Evolutionary conservation across 2,797 vertebrate genomes (phyloP).

Genomic region (Synanceia verrucosa): DNA sequence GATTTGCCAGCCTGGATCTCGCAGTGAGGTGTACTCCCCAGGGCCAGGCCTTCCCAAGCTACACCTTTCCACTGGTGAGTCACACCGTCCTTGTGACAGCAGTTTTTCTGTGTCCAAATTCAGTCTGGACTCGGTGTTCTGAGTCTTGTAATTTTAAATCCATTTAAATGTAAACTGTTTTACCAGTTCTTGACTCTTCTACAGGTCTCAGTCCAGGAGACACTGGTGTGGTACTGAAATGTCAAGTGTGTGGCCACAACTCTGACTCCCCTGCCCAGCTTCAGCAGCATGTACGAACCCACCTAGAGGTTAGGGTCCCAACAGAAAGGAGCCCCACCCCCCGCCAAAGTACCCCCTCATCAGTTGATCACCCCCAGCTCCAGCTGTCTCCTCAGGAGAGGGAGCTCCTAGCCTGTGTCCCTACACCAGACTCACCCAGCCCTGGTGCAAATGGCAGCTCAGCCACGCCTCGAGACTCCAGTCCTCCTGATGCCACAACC

Average conservation of each 20-base stretch:
- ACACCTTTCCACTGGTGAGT: constrained; percentile 83
- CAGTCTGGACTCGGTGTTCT: background rate
- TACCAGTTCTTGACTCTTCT: background rate
- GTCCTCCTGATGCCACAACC: constrained; percentile 41
- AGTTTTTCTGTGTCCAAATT: background rate
- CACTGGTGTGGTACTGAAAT: constrained; percentile 83
- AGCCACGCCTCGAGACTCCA: constrained; percentile 67
- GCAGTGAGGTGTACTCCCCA: constrained; percentile 89
- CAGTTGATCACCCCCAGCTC: constrained; percentile 55
- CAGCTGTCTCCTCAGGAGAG: constrained; percentile 68
- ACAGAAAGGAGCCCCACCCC: constrained; percentile 72
- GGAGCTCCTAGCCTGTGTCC: constrained; percentile 70
- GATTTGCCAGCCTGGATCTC: constrained; percentile 96
- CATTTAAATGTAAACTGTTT: background rate
- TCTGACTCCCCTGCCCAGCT: constrained; percentile 86
- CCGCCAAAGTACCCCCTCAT: constrained; percentile 70
- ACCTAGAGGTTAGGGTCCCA: constrained; percentile 78
- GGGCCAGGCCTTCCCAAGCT: constrained; percentile 85
- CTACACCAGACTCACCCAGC: constrained; percentile 76
- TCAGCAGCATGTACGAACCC: constrained; percentile 89
- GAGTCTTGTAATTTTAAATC: background rate
- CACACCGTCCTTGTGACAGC: background rate
- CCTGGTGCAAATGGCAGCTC: constrained; percentile 83
- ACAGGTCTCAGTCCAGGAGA: constrained; percentile 85
- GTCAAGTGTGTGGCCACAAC: constrained; percentile 86